A percentile compares a stretch with the other conserved stretches of the same genome.
Evolutionary conservation across 2,888 invertebrate genomes (phyloP).

Genomic region (Ceraclea dissimilis): DNA sequence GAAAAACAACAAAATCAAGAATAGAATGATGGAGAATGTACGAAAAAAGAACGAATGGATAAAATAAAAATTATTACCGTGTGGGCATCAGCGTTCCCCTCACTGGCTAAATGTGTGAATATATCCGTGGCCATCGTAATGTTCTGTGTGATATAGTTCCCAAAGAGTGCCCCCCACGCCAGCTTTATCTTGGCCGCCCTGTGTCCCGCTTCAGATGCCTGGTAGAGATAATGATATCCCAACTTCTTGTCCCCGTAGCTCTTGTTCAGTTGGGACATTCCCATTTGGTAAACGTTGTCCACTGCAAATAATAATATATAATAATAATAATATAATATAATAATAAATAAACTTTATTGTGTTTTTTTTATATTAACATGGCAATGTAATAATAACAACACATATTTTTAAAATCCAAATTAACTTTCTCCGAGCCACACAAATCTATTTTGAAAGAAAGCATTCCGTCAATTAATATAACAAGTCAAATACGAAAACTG

Average conservation of each 20-base stretch:
- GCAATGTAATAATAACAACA: too few species aligned
- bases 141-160: slow-evolving; percentile 70
- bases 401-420: too few species aligned
- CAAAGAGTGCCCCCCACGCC: slow-evolving; percentile 85
- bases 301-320: slow-evolving; percentile 54
- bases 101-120: slow-evolving; percentile 66
- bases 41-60: background rate
- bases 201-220: slow-evolving; percentile 77
- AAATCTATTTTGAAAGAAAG: too few species aligned
- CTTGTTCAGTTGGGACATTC: slow-evolving; percentile 61
- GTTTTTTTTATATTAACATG: too few species aligned
- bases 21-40: background rate
- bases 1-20: too few species aligned
- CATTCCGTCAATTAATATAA: too few species aligned
- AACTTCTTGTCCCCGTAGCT: slow-evolving; percentile 62
- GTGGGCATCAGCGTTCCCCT: slow-evolving; percentile 83
- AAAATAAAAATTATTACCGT: slow-evolving; percentile 38
- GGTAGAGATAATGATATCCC: slow-evolving; percentile 68
- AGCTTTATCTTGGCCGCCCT: slow-evolving; percentile 72
- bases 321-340: slow-evolving; percentile 27
- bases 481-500: too few species aligned
- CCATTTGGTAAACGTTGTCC: slow-evolving; percentile 65
- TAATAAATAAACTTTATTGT: too few species aligned
- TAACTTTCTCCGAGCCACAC: too few species aligned
- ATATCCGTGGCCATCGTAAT: slow-evolving; percentile 65